A percentile compares a stretch with the other conserved stretches of the same genome.
phyloP scores from a whole-genome alignment of 1,140 invertebrate species.

The Cydia pomonella region DNA sequence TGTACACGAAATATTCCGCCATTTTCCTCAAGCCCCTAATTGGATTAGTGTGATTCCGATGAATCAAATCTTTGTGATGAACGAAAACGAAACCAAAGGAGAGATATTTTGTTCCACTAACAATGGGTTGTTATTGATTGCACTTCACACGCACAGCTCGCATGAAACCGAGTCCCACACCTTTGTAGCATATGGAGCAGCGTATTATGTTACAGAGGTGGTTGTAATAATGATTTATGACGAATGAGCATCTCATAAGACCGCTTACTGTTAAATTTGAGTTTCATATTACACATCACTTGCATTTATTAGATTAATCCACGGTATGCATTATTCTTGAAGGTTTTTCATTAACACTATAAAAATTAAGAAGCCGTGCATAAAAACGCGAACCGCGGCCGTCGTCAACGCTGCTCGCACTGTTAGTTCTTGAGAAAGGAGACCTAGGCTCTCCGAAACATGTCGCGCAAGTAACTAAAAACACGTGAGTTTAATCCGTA shows the following conservation, averaged over 20 bases:
- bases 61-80: conserved; percentile 50
- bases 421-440: too few species aligned
- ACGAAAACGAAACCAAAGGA: conserved; percentile 40
- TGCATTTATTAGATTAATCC: too few species aligned
- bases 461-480: too few species aligned
- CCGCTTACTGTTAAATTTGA: background rate
- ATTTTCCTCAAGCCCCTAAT: conserved; percentile 43
- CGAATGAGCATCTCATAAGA: background rate
- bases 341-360: too few species aligned
- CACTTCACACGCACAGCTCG: conserved; percentile 17
- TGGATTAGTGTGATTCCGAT: conserved; percentile 50
- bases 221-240: conserved; percentile 7
- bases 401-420: too few species aligned
- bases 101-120: conserved; percentile 15
- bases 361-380: too few species aligned
- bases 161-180: background rate
- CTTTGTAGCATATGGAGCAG: conserved; percentile 12
- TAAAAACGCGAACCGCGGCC: too few species aligned
- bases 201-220: conserved; percentile 18
- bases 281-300: too few species aligned
- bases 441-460: too few species aligned
- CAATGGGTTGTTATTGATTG: conserved; percentile 22
- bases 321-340: too few species aligned
- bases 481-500: too few species aligned
- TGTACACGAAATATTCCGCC: conserved; percentile 43